phyloP scores from a whole-genome alignment of 2,888 invertebrate species.

The Esperia sulphurella region DNA sequence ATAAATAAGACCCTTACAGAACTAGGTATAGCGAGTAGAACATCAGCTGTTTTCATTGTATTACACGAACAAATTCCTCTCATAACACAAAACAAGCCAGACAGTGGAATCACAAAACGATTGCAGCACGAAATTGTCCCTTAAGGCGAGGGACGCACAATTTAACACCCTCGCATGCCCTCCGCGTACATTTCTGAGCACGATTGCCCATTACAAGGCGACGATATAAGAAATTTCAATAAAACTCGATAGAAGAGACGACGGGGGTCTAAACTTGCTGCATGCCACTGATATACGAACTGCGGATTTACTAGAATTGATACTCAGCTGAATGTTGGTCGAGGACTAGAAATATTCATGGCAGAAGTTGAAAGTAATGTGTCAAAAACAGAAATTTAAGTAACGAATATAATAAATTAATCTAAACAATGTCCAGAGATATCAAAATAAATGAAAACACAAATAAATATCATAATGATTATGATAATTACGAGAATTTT shows the following conservation, averaged over 20 bases:
- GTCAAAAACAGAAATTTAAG: too few relatives aligned
- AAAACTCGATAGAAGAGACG: constrained; percentile 41
- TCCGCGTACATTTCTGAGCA: constrained; percentile 42
- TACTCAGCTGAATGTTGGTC: too few relatives aligned
- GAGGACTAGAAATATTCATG: too few relatives aligned
- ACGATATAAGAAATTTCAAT: constrained; percentile 70
- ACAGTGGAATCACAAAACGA: constrained; percentile 34
- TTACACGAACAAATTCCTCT: constrained; percentile 1
- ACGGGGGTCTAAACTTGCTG: constrained; percentile 21
- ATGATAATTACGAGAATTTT: too few relatives aligned
- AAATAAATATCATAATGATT: too few relatives aligned
- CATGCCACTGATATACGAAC: background rate
- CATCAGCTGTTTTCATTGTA: background rate
- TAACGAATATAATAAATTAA: too few relatives aligned
- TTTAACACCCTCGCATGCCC: constrained; percentile 49
- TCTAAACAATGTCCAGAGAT: too few relatives aligned
- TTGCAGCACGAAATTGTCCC: constrained; percentile 42
- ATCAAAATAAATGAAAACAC: too few relatives aligned
- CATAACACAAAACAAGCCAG: constrained; percentile 9
- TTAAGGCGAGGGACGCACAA: constrained; percentile 47
- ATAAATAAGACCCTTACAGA: background rate
- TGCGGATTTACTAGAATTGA: background rate
- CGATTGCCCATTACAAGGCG: constrained; percentile 63
- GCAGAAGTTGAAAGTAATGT: too few relatives aligned
- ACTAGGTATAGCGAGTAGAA: background rate